Base-by-base conservation (phyloP, 2,888 invertebrate species). In the Globia sparganii region DNA sequence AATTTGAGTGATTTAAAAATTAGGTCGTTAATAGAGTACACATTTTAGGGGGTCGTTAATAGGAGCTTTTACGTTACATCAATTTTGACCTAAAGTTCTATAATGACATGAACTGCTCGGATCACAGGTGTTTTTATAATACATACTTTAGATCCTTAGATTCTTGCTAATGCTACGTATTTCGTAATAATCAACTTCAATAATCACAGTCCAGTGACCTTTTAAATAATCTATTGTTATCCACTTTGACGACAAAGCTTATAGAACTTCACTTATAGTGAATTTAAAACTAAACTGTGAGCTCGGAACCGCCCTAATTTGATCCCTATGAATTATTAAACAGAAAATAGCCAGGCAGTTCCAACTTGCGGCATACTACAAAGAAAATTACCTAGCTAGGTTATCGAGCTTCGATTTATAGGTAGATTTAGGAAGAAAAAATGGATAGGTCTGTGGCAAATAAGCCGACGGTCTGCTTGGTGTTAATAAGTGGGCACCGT, bases 281-380 rank as follows among this genome's bases (percentile, higher is more conserved):
- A 83, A 85, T 82, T 85, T 61, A 21, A 68, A 83, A 86, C 59
- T 73, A 58, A 68, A 62, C 53, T 43, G 3, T 53, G 53, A 28
- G 49, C 70, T 21, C 0, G 25, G 53, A 21, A 46, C 75, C 76
- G 61, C 70, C 64, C 21, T 86, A 89, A 88, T 86, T 84, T 87
- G 86, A 88, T 88, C 87, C 64, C 66, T 64, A 74, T 89, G 75
- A 70, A 87, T 88, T 73, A 88, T 87, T 83, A 46, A 81, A 43
- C 11, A 70, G 77, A 68, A 78, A 84, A 80, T 83, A 65, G 65
- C 84, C 37, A 37, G 65, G 31, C 40, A 66, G 73, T 74, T 70
- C 65, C 18, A 5, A 61, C 81, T 86, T 78, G 69, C 78, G 53
- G 56, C 56, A 46, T 4, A 40, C 59, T 74, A 81, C 86, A 79